These are phyloP conservation scores for Leptarthrus brevirostris DNA, from an alignment of 2,888 invertebrate genomes.

Conservation along the genomic window DNA sequence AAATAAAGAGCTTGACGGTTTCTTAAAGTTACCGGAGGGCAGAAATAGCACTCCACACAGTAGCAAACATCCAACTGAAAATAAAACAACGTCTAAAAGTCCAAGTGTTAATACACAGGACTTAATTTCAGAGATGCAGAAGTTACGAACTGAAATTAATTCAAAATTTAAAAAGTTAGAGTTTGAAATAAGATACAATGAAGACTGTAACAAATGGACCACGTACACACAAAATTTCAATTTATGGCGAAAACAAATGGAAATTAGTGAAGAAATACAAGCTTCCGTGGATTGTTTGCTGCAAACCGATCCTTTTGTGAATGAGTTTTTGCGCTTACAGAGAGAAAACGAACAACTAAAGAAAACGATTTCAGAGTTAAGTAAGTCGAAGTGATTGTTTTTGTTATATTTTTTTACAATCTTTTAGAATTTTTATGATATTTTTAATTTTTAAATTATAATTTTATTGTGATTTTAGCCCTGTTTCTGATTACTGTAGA, in stretches of 20 bases:
- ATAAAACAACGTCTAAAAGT: neutral
- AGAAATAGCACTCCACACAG: constrained; percentile 62
- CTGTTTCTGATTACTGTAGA: too few relatives aligned
- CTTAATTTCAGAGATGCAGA: constrained; percentile 55
- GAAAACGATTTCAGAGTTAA: constrained; percentile 57
- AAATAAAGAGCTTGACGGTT: constrained; percentile 34
- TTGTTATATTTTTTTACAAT: neutral
- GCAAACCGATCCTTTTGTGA: constrained; percentile 61
- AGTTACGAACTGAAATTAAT: constrained; percentile 59
- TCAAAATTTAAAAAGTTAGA: constrained; percentile 60
- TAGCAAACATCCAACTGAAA: neutral
- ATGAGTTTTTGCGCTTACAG: constrained; percentile 61
- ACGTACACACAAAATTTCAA: constrained; percentile 59
- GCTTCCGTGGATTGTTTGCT: constrained; percentile 60
- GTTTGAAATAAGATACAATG: constrained; percentile 60
- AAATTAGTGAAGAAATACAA: constrained; percentile 59
- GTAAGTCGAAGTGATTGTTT: constrained; percentile 43
- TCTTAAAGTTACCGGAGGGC: constrained; percentile 59
- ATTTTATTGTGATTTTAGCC: neutral
- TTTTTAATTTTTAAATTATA: neutral
- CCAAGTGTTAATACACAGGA: constrained; percentile 25
- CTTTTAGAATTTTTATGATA: neutral
- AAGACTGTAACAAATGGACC: constrained; percentile 60
- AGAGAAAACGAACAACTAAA: constrained; percentile 62
- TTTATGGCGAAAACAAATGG: constrained; percentile 59